Evolutionary conservation across 2,888 invertebrate species (phyloP).

Genomic region (Noctua fimbriata): DNA sequence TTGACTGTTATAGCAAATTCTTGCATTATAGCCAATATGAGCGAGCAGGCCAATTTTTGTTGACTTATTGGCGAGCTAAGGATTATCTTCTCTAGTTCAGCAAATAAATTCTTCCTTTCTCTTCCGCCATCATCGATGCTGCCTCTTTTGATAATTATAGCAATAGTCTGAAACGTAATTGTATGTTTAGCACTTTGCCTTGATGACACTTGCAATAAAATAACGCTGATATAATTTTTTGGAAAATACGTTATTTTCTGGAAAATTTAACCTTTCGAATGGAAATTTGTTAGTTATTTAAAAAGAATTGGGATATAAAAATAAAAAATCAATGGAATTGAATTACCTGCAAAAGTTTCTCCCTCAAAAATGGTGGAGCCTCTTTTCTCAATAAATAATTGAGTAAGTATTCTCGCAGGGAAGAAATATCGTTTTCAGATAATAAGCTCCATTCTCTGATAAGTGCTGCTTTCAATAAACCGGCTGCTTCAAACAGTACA

Average conservation of each 20-base stretch:
- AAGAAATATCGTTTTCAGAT: conserved; percentile 92
- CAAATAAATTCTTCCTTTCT: conserved; percentile 92
- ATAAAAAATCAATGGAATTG: too few relatives aligned
- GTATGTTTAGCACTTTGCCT: not conserved
- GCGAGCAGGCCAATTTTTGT: conserved; percentile 95
- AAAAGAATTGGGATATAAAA: too few relatives aligned
- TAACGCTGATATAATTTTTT: too few relatives aligned
- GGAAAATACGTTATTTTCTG: not conserved
- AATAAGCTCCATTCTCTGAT: conserved; percentile 96
- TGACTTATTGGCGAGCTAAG: conserved; percentile 94
- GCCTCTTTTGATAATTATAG: conserved; percentile 96
- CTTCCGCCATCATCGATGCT: conserved; percentile 94
- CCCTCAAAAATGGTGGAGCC: conserved; percentile 94
- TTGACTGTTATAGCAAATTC: conserved; percentile 96
- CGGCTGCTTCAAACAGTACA: conserved; percentile 96
- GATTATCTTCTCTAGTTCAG: conserved; percentile 94
- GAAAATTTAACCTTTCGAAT: not conserved
- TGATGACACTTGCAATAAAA: not conserved
- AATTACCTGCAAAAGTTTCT: conserved; percentile 92
- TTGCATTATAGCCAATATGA: conserved; percentile 95
- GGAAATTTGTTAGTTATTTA: not conserved
- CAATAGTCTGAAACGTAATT: conserved; percentile 91
- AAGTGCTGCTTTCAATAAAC: conserved; percentile 94
- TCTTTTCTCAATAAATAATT: conserved; percentile 93
- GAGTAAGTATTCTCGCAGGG: conserved; percentile 94